Evolutionary conservation across 2,797 vertebrate species (phyloP).

Genomic region (Sparidentex hasta): DNA sequence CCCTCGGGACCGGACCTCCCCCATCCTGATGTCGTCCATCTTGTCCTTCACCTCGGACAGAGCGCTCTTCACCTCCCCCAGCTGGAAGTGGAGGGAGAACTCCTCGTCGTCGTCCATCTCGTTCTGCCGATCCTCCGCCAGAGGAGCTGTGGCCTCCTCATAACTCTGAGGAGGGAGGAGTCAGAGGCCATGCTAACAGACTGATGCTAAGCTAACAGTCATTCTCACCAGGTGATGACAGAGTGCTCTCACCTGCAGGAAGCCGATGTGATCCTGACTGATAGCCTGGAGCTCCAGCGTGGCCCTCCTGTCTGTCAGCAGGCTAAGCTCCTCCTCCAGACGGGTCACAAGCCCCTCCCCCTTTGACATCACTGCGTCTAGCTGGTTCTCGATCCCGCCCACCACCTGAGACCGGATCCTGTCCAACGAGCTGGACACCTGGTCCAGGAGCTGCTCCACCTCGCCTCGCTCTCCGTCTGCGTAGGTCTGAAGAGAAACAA

Average conservation of each 20-base stretch:
- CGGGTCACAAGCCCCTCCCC: constrained; percentile 66
- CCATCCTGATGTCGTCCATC: constrained; percentile 75
- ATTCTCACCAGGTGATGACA: not conserved
- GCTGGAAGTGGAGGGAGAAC: constrained; percentile 74
- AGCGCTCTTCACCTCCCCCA: constrained; percentile 74
- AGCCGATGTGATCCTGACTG: constrained; percentile 85
- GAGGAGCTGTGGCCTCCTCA: constrained; percentile 59
- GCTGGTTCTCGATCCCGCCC: constrained; percentile 75
- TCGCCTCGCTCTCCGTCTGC: constrained; percentile 70
- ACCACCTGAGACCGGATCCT: constrained; percentile 75
- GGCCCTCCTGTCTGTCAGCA: constrained; percentile 68
- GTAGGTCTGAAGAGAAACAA: constrained; percentile 66
- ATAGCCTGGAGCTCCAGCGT: constrained; percentile 79
- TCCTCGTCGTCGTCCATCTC: constrained; percentile 43
- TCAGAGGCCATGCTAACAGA: not conserved
- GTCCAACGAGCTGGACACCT: constrained; percentile 69
- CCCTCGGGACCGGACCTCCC: constrained; percentile 46
- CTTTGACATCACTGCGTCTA: constrained; percentile 67
- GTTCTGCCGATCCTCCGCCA: constrained; percentile 17
- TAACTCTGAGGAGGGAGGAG: constrained; percentile 70
- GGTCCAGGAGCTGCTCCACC: constrained; percentile 77
- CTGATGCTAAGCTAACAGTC: not conserved
- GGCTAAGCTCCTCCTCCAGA: constrained; percentile 74
- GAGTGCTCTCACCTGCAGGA: constrained; percentile 77
- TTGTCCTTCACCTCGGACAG: constrained; percentile 76